phyloP scores from a whole-genome alignment of 2,113 vertebrate genomes.

The Mobula hypostoma region DNA sequence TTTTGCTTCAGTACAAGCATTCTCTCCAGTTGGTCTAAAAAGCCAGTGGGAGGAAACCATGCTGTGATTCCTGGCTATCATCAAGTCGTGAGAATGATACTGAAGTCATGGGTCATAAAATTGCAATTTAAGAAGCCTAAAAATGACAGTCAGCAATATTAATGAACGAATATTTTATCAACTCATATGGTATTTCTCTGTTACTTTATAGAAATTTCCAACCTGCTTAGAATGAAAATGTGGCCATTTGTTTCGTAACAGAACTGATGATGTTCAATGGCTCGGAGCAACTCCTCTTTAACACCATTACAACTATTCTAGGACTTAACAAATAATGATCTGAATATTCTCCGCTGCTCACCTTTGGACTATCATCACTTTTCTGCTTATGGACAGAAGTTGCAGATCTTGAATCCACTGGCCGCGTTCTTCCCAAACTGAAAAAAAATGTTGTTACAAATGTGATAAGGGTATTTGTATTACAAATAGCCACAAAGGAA shows the following conservation, averaged over 20 bases:
- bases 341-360: conserved; percentile 47
- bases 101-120: not conserved
- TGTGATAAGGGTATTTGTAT: not conserved
- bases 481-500: not conserved
- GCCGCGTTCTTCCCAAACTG: conserved; percentile 69
- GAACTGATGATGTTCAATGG: not conserved
- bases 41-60: not conserved
- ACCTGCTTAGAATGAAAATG: no score
- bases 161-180: not conserved
- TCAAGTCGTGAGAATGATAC: not conserved
- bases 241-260: not conserved
- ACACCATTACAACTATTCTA: not conserved
- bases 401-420: conserved; percentile 76
- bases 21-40: not conserved
- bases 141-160: not conserved
- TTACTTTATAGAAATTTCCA: not conserved
- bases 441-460: not conserved
- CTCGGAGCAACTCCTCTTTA: not conserved
- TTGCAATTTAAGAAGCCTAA: conserved; percentile 1
- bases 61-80: not conserved
- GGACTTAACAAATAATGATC: not conserved
- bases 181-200: not conserved
- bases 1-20: not conserved
- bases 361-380: conserved; percentile 92
- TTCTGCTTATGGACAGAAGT: conserved; percentile 87